phyloP scores from a whole-genome alignment of 2,797 vertebrate genomes.

The Etheostoma nigrum region DNA sequence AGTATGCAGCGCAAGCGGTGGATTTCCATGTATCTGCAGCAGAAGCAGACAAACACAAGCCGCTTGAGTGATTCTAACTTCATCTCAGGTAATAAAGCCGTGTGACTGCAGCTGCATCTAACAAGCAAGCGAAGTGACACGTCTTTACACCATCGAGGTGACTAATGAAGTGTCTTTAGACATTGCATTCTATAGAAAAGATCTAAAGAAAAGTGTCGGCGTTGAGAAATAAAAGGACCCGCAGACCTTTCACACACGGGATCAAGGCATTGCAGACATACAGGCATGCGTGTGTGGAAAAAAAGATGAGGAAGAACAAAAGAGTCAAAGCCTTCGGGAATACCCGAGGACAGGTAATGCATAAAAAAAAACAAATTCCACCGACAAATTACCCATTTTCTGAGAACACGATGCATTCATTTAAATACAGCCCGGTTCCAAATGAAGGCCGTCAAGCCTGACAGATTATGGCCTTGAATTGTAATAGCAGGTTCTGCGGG shows the following conservation, averaged over 20 bases:
- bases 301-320: conserved; percentile 30
- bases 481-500: conserved; percentile 28
- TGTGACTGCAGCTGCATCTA: conserved; percentile 32
- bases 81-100: conserved; percentile 31
- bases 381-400: conserved; percentile 39
- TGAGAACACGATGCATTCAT: conserved; percentile 24
- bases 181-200: not conserved
- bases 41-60: conserved; percentile 34
- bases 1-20: conserved; percentile 16
- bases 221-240: not conserved
- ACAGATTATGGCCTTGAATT: conserved; percentile 56
- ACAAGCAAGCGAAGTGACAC: conserved; percentile 25
- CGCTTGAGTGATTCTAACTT: conserved; percentile 62
- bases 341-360: conserved; percentile 22
- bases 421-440: conserved; percentile 40
- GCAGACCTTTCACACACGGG: not conserved
- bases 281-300: conserved; percentile 3
- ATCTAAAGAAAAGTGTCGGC: not conserved
- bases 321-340: conserved; percentile 23
- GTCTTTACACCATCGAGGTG: conserved; percentile 21
- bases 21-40: conserved; percentile 47
- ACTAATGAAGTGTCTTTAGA: conserved; percentile 17
- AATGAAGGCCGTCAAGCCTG: conserved; percentile 31
- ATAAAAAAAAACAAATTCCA: conserved; percentile 32
- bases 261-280: not conserved